Evolutionary conservation across 2,797 vertebrate species (phyloP).

Genomic region (Crossoptilon crossoptilon): DNA sequence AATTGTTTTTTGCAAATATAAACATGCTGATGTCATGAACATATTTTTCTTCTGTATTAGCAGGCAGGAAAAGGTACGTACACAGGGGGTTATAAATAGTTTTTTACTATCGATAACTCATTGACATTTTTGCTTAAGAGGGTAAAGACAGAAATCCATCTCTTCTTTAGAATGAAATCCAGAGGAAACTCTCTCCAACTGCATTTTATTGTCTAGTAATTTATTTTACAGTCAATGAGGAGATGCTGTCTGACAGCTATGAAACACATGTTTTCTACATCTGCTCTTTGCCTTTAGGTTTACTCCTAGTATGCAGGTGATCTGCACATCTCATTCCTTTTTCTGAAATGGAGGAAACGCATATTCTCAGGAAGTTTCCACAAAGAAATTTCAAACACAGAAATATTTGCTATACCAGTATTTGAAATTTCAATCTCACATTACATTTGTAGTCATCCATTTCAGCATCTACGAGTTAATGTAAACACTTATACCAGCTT

Average conservation of each 20-base stretch:
- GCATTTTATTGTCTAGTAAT: not conserved
- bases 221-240: not conserved
- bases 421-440: rapidly evolving
- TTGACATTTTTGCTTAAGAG: slow-evolving; percentile 17
- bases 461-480: not conserved
- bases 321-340: not conserved
- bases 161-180: slow-evolving; percentile 26
- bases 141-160: not conserved
- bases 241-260: not conserved
- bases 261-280: not conserved
- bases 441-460: not conserved
- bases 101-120: slow-evolving; percentile 51
- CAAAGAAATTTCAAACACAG: not conserved
- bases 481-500: not conserved
- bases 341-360: not conserved
- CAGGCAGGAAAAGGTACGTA: slow-evolving; percentile 28
- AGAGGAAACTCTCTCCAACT: not conserved
- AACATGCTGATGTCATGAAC: slow-evolving; percentile 60
- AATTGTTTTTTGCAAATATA: slow-evolving; percentile 51
- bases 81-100: slow-evolving; percentile 64
- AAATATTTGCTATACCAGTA: not conserved
- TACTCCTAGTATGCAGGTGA: not conserved
- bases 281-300: not conserved
- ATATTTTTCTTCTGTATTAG: slow-evolving; percentile 59
- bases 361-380: not conserved